Evolutionary conservation across 2,888 invertebrate species (phyloP), one percentile per base, ranked within the genome.

Genomic region (Girardia tigrina): DNA sequence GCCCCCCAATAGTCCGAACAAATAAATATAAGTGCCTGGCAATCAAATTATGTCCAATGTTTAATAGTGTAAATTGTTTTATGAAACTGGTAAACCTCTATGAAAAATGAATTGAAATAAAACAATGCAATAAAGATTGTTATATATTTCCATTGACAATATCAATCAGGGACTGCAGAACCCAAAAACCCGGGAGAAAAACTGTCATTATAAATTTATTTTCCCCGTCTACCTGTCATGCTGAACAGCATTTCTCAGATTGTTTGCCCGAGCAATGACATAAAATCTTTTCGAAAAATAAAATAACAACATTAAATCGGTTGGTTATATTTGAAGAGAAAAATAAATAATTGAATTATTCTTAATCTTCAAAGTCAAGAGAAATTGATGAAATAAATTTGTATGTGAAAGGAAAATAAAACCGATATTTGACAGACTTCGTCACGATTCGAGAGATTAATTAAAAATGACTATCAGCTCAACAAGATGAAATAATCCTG

Each of bases 401-500:
- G 16, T 36, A 36, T 8, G 16, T 36, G 36, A 36, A 36, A 16
- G 8, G 36, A 36, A 36, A 36, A 36, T 36, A 36, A 36, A 36
- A 36, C 36, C 36, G 36, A 16, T 36, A 36, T 36, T 36, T 36
- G 36, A 36, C 36, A 36, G 36, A 36, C 36, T 36, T 36, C 36
- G 16, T 36, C 36, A 36, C 36, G 36, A 12, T 8, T 36, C 12
- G n/a, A n/a, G 8, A 12, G 36, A 36, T 36, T 36, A 36, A 36
- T 36, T 36, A 36, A 36, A 36, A 36, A 16, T 36, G 36, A 36
- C 36, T 36, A 12, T 8, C 36, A 36, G 36, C 36, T 36, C 36
- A 56, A 56, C 56, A 56, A 56, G 56, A 56, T 56, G 56, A 56
- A 56, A 56, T 56, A 56, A 56, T 56, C 56, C 56, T 56, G 56